These are phyloP conservation scores for Aricia agestis DNA, from an alignment of 1,140 invertebrate genomes.

Conservation along the genomic window DNA sequence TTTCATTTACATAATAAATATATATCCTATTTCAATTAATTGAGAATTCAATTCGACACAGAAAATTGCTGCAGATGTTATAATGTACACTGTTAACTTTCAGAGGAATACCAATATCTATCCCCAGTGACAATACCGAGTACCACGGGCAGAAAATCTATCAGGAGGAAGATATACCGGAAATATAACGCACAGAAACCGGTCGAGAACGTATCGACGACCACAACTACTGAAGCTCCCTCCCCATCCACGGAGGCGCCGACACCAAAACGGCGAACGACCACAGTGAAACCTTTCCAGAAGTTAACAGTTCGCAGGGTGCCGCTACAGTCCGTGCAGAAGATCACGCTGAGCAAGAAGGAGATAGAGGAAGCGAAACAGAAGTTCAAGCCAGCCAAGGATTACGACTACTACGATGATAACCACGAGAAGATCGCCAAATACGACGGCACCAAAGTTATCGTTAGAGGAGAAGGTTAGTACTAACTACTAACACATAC, in stretches of 20 bases:
- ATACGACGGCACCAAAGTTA: conserved; percentile 77
- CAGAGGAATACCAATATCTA: conserved; percentile 68
- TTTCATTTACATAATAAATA: too few relatives aligned
- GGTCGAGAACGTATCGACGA: conserved; percentile 45
- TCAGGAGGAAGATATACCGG: conserved; percentile 40
- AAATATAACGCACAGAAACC: conserved; percentile 28
- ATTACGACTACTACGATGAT: conserved; percentile 84
- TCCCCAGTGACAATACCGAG: conserved; percentile 48
- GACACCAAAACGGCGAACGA: conserved; percentile 39
- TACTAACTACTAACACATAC: too few relatives aligned
- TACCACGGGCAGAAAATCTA: conserved; percentile 39
- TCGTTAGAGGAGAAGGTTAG: conserved; percentile 73
- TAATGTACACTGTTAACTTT: conserved; percentile 19
- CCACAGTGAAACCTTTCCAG: conserved; percentile 54
- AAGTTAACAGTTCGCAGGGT: conserved; percentile 36
- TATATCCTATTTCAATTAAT: too few relatives aligned
- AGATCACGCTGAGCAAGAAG: conserved; percentile 21
- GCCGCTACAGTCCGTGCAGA: conserved; percentile 25
- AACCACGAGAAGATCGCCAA: conserved; percentile 77
- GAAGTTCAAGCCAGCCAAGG: conserved; percentile 64
- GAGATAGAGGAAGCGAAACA: conserved; percentile 35
- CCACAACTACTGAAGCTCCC: conserved; percentile 43
- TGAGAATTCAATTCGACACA: too few relatives aligned
- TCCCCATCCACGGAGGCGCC: conserved; percentile 34
- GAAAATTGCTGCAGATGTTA: too few relatives aligned